Evolutionary conservation across 2,888 invertebrate species (phyloP).

Genomic region (Erpobdella octoculata): DNA sequence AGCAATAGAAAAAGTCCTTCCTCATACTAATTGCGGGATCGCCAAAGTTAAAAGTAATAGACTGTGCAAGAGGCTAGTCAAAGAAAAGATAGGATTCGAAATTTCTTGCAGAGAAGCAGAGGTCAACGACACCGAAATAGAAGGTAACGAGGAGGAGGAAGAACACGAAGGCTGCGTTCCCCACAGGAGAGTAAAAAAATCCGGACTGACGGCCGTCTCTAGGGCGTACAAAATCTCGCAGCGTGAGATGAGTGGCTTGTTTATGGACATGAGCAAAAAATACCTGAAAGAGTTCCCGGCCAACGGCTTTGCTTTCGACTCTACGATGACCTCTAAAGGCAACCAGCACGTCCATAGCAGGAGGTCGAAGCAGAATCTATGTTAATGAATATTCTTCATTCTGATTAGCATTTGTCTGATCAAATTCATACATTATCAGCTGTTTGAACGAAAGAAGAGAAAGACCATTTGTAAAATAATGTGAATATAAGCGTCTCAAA

Average conservation of each 20-base stretch:
- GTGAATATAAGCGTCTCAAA: no score
- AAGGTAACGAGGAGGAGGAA: neutral
- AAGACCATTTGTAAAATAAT: no score
- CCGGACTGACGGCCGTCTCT: neutral
- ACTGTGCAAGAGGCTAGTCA: neutral
- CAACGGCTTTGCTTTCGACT: constrained; percentile 15
- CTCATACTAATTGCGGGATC: no score
- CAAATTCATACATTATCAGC: no score
- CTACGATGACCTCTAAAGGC: neutral
- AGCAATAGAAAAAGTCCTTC: no score
- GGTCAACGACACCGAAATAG: neutral
- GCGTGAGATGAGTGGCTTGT: constrained; percentile 20
- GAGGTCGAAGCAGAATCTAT: neutral
- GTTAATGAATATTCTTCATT: no score
- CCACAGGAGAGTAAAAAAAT: neutral
- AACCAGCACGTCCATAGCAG: neutral
- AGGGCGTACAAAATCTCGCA: constrained; percentile 24
- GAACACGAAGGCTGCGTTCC: neutral
- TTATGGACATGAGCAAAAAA: constrained; percentile 27
- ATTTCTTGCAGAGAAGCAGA: neutral
- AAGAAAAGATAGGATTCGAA: neutral
- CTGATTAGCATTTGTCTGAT: no score
- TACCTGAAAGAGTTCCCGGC: constrained; percentile 23
- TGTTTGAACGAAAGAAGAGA: no score
- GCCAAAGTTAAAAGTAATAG: no score